A percentile compares a stretch with the other conserved stretches of the same genome.
phyloP scores from a whole-genome alignment of 1,140 invertebrate genomes.

The Schlechtendalia chinensis region DNA sequence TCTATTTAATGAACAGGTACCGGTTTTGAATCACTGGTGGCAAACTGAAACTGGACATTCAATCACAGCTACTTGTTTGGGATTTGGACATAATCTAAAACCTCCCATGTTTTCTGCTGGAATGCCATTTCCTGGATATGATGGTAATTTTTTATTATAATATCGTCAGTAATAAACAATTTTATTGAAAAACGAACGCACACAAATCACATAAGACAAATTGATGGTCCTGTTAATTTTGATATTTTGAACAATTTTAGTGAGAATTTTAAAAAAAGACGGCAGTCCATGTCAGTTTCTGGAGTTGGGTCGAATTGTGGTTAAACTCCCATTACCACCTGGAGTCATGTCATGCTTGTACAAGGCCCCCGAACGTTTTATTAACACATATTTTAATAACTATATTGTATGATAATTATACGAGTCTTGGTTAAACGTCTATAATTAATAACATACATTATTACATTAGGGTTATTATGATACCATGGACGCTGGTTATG shows the following conservation, averaged over 20 bases:
- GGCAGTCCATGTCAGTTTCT: constrained; percentile 64
- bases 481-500: constrained; percentile 89
- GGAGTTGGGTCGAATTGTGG: constrained; percentile 79
- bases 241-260: constrained; percentile 58
- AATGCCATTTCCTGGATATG: constrained; percentile 77
- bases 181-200: neutral
- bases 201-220: neutral
- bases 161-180: neutral
- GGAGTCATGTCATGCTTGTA: constrained; percentile 82
- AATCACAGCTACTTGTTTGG: constrained; percentile 79
- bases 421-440: neutral
- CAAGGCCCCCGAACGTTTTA: constrained; percentile 76
- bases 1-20: constrained; percentile 59
- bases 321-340: constrained; percentile 84
- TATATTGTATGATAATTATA: constrained; percentile 55
- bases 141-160: constrained; percentile 63
- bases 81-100: constrained; percentile 67
- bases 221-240: neutral
- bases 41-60: constrained; percentile 91
- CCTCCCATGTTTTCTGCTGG: constrained; percentile 71
- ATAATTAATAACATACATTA: neutral
- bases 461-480: constrained; percentile 83
- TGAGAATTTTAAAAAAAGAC: constrained; percentile 71
- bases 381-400: constrained; percentile 75
- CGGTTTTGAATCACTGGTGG: constrained; percentile 94